Conservation (phyloP, 2,888 invertebrate species). For the Mystacides longicornis region DNA sequence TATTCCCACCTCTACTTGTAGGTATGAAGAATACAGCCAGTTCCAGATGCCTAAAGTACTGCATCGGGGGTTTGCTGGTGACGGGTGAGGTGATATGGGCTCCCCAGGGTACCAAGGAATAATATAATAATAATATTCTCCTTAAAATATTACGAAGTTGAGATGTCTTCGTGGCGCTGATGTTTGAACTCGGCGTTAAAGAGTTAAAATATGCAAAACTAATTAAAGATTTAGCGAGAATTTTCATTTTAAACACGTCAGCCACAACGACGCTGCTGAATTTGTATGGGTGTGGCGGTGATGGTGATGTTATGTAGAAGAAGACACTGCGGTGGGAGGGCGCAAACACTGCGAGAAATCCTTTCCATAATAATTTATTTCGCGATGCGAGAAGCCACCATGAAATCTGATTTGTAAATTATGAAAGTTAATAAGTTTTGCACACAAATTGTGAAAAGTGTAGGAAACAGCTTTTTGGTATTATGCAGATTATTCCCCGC, state of each 20-base stretch:
- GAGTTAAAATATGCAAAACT: slow-evolving; percentile 14
- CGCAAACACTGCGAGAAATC: too few species aligned
- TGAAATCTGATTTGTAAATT: slow-evolving; percentile 1
- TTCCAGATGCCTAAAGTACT: too few species aligned
- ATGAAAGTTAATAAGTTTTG: slow-evolving; percentile 1
- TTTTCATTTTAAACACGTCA: slow-evolving; percentile 9
- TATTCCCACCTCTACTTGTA: too few species aligned
- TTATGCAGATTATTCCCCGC: background rate
- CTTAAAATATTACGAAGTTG: background rate
- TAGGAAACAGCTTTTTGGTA: background rate
- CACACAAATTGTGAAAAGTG: background rate
- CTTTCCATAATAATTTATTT: background rate
- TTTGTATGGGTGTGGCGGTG: background rate
- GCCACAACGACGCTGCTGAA: slow-evolving; percentile 8
- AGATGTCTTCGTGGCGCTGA: background rate
- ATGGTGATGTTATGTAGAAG: background rate
- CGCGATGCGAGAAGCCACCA: background rate
- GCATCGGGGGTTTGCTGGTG: too few species aligned
- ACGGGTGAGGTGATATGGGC: too few species aligned
- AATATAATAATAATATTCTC: too few species aligned
- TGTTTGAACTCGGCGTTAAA: background rate
- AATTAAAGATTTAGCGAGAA: slow-evolving; percentile 15
- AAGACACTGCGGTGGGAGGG: too few species aligned
- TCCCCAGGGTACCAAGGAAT: too few species aligned
- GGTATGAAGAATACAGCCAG: too few species aligned